Evolutionary conservation across 2,888 invertebrate species (phyloP).

Genomic region (Thereva nobilitata): DNA sequence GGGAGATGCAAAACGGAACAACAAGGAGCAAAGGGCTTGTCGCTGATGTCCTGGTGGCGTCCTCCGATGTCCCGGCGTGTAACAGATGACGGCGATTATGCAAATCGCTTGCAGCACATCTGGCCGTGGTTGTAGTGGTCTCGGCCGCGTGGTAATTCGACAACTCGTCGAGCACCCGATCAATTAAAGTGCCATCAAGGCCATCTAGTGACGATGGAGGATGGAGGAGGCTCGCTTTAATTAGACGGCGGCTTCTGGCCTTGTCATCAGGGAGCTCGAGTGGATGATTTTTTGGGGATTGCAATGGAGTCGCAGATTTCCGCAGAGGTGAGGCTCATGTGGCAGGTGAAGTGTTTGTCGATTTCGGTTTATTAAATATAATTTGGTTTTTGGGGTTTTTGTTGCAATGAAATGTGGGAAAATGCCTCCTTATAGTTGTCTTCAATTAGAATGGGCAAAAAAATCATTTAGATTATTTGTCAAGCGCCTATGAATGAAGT

Average conservation of each 20-base stretch:
- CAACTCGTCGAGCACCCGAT: conserved; percentile 32
- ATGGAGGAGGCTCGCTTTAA: conserved; percentile 37
- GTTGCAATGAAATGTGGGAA: too few relatives aligned
- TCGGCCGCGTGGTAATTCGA: conserved; percentile 23
- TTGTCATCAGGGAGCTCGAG: conserved; percentile 15
- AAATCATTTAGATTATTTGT: too few relatives aligned
- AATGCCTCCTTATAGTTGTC: too few relatives aligned
- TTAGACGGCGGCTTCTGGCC: conserved; percentile 18
- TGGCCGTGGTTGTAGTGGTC: conserved; percentile 16
- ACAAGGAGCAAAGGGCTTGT: not conserved
- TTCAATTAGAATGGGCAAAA: too few relatives aligned
- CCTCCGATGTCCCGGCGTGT: conserved; percentile 17
- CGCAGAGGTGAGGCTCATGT: not conserved
- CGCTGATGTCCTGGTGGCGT: not conserved
- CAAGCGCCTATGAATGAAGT: too few relatives aligned
- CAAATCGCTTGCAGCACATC: conserved; percentile 40
- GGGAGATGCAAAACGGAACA: conserved; percentile 1
- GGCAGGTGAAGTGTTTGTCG: too few relatives aligned
- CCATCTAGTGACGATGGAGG: conserved; percentile 1
- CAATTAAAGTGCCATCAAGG: conserved; percentile 40
- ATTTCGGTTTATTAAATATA: too few relatives aligned
- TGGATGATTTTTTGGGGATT: too few relatives aligned
- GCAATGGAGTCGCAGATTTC: not conserved
- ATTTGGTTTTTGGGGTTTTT: too few relatives aligned
- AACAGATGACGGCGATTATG: conserved; percentile 41